phyloP scores from a whole-genome alignment of 2,797 vertebrate species.

The Pogonophryne albipinna region DNA sequence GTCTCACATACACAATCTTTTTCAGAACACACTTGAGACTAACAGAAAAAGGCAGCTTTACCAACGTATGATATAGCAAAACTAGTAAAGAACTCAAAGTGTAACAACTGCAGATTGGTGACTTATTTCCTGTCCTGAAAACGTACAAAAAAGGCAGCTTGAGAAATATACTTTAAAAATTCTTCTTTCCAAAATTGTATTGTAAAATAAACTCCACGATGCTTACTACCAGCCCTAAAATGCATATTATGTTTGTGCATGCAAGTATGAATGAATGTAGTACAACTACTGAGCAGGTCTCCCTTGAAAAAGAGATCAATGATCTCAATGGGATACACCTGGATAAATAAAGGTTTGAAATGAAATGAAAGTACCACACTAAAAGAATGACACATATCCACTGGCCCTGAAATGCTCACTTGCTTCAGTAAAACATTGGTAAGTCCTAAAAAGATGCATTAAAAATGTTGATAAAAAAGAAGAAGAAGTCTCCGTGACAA shows the following conservation, averaged over 20 bases:
- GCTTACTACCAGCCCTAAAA: conserved; percentile 41
- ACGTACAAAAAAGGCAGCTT: conserved; percentile 70
- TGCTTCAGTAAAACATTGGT: conserved; percentile 55
- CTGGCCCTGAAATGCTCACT: conserved; percentile 56
- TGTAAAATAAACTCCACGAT: not conserved
- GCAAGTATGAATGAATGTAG: conserved; percentile 54
- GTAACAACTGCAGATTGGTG: conserved; percentile 50
- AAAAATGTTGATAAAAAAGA: conserved; percentile 51
- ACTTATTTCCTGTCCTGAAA: conserved; percentile 40
- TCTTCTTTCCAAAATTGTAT: conserved; percentile 24
- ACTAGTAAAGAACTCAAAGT: conserved; percentile 41
- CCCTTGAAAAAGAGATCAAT: no score
- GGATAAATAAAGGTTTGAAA: no score
- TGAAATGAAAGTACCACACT: conserved; percentile 16
- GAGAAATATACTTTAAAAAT: conserved; percentile 48
- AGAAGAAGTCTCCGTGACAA: conserved; percentile 15
- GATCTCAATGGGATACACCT: no score
- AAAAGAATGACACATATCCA: conserved; percentile 59
- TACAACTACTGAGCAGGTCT: conserved; percentile 6
- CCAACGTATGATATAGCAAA: conserved; percentile 29
- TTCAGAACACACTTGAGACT: conserved; percentile 47
- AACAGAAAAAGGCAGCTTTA: conserved; percentile 67
- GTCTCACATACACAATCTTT: conserved; percentile 56
- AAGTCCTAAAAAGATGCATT: conserved; percentile 61
- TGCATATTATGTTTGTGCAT: conserved; percentile 56